Base-by-base conservation (phyloP, 2,797 vertebrate species). In the Lacerta bilineata region DNA sequence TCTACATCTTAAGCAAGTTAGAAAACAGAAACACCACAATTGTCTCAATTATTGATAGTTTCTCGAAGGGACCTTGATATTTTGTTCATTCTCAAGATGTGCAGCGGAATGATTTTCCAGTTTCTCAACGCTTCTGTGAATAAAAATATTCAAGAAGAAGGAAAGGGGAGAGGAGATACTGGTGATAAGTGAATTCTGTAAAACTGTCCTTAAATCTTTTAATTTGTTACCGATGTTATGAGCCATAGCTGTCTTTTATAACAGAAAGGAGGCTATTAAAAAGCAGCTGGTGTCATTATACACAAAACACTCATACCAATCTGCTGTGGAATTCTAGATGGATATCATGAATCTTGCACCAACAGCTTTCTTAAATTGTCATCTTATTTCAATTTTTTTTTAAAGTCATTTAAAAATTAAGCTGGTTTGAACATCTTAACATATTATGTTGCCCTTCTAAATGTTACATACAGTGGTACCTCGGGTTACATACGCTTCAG, bases 271-370 rank as follows among this genome's bases (percentile, higher is more conserved):
- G 75, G 75, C 46, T 59, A 25, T 85, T 80, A 74, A 89, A 75
- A 85, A 41, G 55, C 77, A 80, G 83, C 77, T 89, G 77, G 59
- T 85, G 59, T 36, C 77, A 66, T 85, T 83, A 87, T 39, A 84
- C 36, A 11, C 50, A 89, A 86, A 89, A 80, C 43, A 68, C 29
- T 27, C 10, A 72, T 80, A 86, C 17, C 25, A 72, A 39, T 66
- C 87, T 88, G 76, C 55, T 88, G 41, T 50, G n/a, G 77, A 89
- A 80, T 84, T 88, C 15, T 85, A 27, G 77, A 76, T 33, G 75
- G 20, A 69, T 85, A 83, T 41, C 78, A 85, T 3, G 10, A 92
- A 85, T 83, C 78, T 68, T 80, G 41, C 46, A 50, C 10, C 61
- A 68, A 39, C 6, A 81, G 27, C 20, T 46, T 29, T 88, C 46